Evolutionary conservation across 1,140 invertebrate species (phyloP), one percentile per base, ranked within the genome.

Genomic region (Centruroides vittatus): DNA sequence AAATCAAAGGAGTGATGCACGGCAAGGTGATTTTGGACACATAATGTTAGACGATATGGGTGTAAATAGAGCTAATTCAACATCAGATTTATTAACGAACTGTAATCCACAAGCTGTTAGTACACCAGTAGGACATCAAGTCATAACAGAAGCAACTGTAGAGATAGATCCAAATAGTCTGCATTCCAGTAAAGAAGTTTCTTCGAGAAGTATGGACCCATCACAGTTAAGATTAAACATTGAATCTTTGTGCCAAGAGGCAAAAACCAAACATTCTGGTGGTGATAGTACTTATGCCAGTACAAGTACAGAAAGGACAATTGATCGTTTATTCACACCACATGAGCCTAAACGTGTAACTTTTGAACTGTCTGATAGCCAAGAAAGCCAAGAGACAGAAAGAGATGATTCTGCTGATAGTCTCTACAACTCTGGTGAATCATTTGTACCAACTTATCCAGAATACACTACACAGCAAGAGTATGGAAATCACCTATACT

Each of bases 381-480:
- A 62, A 56, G 49, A 58, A 46, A 58, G 34, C 4, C 11, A 54
- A 34, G 59, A 61, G 46, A 61, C 61, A 3, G 62, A 50, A 34
- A 49, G 62, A 52, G 59, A 64, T 53, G 61, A 54, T 9, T 59
- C 56, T 34, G 62, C 61, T 48, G 60, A 60, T 47, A 58, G 59
- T 13, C 58, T 61, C 55, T 57, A 61, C 49, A 64, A 61, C 47
- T 57, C 53, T 10, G 62, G 59, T 36, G 62, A 60, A 46, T 61
- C 60, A 23, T 61, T 62, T 50, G 59, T 60, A 9, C 63, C 60
- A n/a, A 61, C 58, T 47, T 65, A 65, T 57, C 65, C 63, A 46
- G 64, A 63, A 49, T 63, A 64, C 35, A 61, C 51, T n/a, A 61
- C 55, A 3, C 65, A 67, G 49, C 65, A 62, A 51, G 64, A 67